Evolutionary conservation across 2,888 invertebrate genomes (phyloP), one percentile per base, ranked within the genome.

Genomic region (Drosophila kambysellisi): DNA sequence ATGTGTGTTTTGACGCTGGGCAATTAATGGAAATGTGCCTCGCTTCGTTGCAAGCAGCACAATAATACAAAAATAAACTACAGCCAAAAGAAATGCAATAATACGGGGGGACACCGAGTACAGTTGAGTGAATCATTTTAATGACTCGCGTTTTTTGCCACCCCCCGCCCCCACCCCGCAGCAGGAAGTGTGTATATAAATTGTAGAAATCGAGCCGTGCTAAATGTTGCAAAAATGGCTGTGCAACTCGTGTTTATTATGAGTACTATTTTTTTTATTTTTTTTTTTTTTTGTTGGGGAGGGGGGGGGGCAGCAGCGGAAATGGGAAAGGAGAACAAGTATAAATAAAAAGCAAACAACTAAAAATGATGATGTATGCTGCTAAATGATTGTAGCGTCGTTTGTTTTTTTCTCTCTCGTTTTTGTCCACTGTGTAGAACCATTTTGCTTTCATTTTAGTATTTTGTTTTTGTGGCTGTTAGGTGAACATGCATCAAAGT

Each of bases 401-500:
- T 62, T 63, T 4, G 62, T 76, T 59, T 68, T 58, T 25, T 25
- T 25, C 25, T 25, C 3, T 25, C 25, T 25, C 25, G 3, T 25
- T 25, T 25, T 25, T 25, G 25, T 25, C 33, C 56, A 70, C 62
- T 50, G 71, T 72, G 73, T 71, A 58, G n/a, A 57, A 80, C 66
- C 57, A 69, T 66, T 69, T 54, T 60, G 57, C 52, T 63, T 62
- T 58, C 74, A 56, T 77, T 63, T 84, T 29, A 20, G 29, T 69
- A 51, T 64, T 39, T 56, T 61, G 11, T 52, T 46, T 46, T 56
- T 35, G 70, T 61, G 57, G 67, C 54, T 68, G 64, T 65, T 81
- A 79, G 79, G 87, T 88, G 88, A 88, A 91, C 85, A 91, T 82
- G 86, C 85, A 91, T 88, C 85, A 91, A 81, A 82, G 76, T 88